These are phyloP conservation scores for Lasioglossum albipes DNA, from an alignment of 1,140 invertebrate genomes.

Conservation along the genomic window DNA sequence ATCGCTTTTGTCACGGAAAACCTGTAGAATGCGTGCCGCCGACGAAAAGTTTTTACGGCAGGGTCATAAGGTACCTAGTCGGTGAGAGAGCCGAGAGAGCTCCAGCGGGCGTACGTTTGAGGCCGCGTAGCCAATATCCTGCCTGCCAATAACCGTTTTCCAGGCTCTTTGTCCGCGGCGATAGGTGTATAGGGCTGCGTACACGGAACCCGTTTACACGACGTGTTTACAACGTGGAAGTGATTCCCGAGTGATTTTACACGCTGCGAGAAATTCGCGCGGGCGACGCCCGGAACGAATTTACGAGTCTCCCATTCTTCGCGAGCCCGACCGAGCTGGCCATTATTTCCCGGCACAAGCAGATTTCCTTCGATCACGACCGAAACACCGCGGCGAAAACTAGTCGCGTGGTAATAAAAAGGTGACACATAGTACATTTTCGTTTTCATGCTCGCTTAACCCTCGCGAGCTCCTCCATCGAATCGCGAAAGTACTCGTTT, in stretches of 20 bases:
- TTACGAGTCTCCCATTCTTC: slow-evolving; percentile 43
- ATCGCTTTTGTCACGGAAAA: slow-evolving; percentile 34
- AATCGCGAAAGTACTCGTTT: too few species aligned
- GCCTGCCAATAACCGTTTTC: slow-evolving; percentile 47
- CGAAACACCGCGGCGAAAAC: not conserved
- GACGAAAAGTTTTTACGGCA: slow-evolving; percentile 20
- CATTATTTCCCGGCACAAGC: slow-evolving; percentile 26
- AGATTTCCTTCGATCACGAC: not conserved
- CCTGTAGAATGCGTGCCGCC: slow-evolving; percentile 16
- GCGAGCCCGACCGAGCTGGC: not conserved
- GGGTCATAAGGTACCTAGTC: not conserved
- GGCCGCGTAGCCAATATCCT: slow-evolving; percentile 37
- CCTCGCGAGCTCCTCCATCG: too few species aligned
- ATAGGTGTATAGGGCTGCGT: slow-evolving; percentile 31
- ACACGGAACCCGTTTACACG: slow-evolving; percentile 47
- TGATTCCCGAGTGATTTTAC: slow-evolving; percentile 46
- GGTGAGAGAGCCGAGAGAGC: not conserved
- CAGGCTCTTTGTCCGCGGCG: slow-evolving; percentile 39
- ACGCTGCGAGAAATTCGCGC: slow-evolving; percentile 41
- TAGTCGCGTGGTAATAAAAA: too few species aligned
- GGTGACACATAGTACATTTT: too few species aligned
- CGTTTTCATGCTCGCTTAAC: too few species aligned
- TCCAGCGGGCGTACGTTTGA: slow-evolving; percentile 11
- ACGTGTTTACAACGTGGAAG: slow-evolving; percentile 46
- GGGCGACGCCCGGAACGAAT: slow-evolving; percentile 40